Evolutionary conservation across 2,797 vertebrate genomes (phyloP).

Genomic region (Momotus momota): DNA sequence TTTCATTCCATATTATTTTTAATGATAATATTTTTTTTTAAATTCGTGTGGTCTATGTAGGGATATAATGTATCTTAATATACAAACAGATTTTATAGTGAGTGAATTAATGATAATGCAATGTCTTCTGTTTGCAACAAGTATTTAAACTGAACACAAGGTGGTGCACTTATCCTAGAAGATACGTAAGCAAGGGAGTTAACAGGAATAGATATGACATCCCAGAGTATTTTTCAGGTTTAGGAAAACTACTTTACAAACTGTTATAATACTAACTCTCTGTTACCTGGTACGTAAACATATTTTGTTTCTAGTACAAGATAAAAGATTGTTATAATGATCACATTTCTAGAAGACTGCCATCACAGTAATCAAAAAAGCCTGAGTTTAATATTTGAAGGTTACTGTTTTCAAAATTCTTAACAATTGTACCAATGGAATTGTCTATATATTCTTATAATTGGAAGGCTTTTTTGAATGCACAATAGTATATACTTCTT

Average conservation of each 20-base stretch:
- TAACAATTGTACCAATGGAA: neutral
- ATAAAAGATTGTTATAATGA: neutral
- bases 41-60: neutral
- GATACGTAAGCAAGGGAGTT: neutral
- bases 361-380: neutral
- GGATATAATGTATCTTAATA: neutral
- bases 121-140: neutral
- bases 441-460: neutral
- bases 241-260: neutral
- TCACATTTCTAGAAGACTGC: neutral
- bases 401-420: neutral
- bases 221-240: neutral
- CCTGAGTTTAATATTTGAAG: neutral
- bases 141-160: conserved; percentile 59
- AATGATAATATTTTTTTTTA: neutral
- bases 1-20: neutral
- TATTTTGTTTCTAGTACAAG: neutral
- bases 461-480: neutral
- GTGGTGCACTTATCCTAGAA: conserved; percentile 55
- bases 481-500: neutral
- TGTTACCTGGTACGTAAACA: neutral
- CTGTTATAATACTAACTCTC: rapidly evolving
- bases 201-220: neutral
- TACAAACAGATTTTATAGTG: neutral
- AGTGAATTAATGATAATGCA: neutral